Base-by-base conservation (phyloP, 2,113 vertebrate genomes). In the Leptosomus discolor region DNA sequence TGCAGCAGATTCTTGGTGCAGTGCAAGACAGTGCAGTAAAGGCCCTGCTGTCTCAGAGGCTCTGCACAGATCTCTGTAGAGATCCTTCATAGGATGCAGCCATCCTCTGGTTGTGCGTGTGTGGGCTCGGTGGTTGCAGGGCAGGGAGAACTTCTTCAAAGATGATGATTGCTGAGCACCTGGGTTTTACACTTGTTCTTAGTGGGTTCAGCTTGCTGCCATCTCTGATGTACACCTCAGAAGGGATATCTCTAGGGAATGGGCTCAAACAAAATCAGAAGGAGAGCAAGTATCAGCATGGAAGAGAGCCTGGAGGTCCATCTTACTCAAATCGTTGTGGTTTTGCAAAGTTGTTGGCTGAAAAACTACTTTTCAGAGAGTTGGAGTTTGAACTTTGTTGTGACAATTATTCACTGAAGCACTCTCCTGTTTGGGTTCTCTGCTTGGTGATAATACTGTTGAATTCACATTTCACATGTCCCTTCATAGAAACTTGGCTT, bases 31-130 rank as follows among this genome's bases (percentile, higher is more conserved):
- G 30, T 43, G 45, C 39, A 61, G 36, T 43, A 53, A 48, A 58
- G 53, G 43, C 6, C 9, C 50, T 39, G 39, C 53, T 85, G 61
- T 82, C 24, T 6, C 30, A 21, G 34, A 54, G 60, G 15, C 24
- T 70, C 50, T 80, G 27, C 19, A 4, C 21, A 45, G 48, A 9
- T 48, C 13, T 82, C 46, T 46, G 15, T 13, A 51, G 68, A 18
- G 34, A 57, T 69, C 29, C 11, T 83, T 27, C 0, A 0, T 8
- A 50, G 54, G 46, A 48, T 22, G 32, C 53, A 96, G 36, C 5
- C 9, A 32, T 63, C 57, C 70, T 77, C 48, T 75, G 56, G 15
- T 12, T 73, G 10, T 24, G 26, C 53, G 11, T 27, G 22, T 2
- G 37, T 2, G 34, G 8, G 24, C 20, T 85, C 32, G 32, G 65